Evolutionary conservation across 2,797 vertebrate species (phyloP).

Genomic region (Ceryle rudis): DNA sequence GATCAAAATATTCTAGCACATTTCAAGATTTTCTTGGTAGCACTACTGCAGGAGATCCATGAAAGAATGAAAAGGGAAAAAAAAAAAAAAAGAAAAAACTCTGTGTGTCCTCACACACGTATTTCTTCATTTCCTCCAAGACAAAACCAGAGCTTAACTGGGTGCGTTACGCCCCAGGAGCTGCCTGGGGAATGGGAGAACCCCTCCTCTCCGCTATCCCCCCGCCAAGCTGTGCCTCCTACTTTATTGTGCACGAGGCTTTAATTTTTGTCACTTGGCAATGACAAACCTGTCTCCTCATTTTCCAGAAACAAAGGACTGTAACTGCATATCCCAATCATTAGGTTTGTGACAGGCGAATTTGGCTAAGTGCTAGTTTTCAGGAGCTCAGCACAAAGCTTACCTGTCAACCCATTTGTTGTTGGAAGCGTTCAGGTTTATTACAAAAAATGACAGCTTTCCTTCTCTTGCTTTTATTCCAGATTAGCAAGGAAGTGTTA

Average conservation of each 20-base stretch:
- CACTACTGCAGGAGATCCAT: background rate
- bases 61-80: background rate
- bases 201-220: background rate
- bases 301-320: background rate
- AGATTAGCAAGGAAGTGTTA: background rate
- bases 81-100: background rate
- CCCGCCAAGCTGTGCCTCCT: background rate
- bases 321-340: background rate
- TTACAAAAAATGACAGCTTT: background rate
- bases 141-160: background rate
- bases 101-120: background rate
- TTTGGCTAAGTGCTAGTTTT: constrained; percentile 4
- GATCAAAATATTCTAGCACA: background rate
- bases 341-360: background rate
- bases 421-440: background rate
- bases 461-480: background rate
- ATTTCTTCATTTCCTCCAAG: background rate
- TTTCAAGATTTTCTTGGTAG: background rate
- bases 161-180: accelerated
- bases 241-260: background rate
- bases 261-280: background rate
- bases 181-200: background rate
- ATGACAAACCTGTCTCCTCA: background rate
- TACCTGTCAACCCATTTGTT: background rate
- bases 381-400: background rate